These are phyloP conservation scores for Ophion slaviceki DNA, from an alignment of 2,888 invertebrate genomes.

Conservation along the genomic window DNA sequence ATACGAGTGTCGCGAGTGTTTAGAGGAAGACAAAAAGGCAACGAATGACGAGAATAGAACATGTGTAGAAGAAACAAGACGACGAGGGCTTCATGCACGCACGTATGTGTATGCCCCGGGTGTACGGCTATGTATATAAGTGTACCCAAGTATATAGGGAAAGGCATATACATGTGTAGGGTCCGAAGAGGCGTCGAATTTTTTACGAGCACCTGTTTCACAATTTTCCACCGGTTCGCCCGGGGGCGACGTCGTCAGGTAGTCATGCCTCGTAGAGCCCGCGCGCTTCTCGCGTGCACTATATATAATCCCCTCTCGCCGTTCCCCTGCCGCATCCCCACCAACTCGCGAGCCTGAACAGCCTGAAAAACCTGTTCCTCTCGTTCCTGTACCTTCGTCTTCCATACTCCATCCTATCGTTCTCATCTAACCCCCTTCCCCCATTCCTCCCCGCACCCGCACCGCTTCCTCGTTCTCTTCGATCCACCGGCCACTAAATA, in stretches of 20 bases:
- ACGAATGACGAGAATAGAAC: slow-evolving; percentile 43
- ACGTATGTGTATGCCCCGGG: no score
- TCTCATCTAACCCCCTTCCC: slow-evolving; percentile 46
- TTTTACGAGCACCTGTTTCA: slow-evolving; percentile 77
- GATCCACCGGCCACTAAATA: slow-evolving; percentile 62
- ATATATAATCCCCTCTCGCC: slow-evolving; percentile 49
- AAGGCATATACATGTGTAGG: slow-evolving; percentile 9
- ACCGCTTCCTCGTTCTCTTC: slow-evolving; percentile 33
- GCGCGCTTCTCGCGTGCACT: slow-evolving; percentile 69
- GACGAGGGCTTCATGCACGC: not conserved
- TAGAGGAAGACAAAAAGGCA: slow-evolving; percentile 40
- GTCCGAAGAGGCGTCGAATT: slow-evolving; percentile 64
- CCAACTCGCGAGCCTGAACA: slow-evolving; percentile 69
- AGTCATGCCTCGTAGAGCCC: slow-evolving; percentile 77
- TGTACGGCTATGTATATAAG: not conserved
- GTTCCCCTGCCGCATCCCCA: slow-evolving; percentile 15
- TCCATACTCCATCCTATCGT: slow-evolving; percentile 40
- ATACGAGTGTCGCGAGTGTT: slow-evolving; percentile 38
- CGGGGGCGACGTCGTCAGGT: slow-evolving; percentile 77
- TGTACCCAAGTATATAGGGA: not conserved
- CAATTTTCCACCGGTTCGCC: slow-evolving; percentile 77
- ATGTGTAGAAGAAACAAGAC: slow-evolving; percentile 32
- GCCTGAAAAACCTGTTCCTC: slow-evolving; percentile 80
- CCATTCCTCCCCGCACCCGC: not conserved
- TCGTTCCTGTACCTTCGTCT: slow-evolving; percentile 62